These are phyloP conservation scores for Idaea straminata DNA, from an alignment of 2,888 invertebrate species.

Conservation along the genomic window DNA sequence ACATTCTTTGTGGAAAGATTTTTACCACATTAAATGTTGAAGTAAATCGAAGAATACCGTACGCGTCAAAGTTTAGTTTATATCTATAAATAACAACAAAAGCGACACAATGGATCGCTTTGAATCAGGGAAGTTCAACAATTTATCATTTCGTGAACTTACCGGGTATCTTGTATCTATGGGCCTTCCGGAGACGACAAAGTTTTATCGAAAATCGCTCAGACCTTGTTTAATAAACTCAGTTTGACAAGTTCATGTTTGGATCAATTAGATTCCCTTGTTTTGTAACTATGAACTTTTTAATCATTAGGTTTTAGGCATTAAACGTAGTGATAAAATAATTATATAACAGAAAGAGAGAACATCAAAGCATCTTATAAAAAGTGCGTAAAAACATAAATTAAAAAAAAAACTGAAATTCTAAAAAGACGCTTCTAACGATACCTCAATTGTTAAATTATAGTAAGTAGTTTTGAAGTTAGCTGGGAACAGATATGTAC, in stretches of 20 bases:
- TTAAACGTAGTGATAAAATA: background rate
- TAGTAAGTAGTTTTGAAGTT: too few species aligned
- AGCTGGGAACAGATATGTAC: too few species aligned
- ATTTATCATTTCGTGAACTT: slow-evolving; percentile 63
- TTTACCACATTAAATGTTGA: background rate
- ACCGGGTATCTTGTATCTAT: slow-evolving; percentile 52
- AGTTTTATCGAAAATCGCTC: slow-evolving; percentile 58
- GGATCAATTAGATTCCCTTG: slow-evolving; percentile 33
- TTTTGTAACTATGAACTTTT: slow-evolving; percentile 8
- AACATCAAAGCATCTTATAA: background rate
- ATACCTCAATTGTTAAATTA: too few species aligned
- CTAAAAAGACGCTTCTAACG: too few species aligned
- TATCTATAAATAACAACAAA: slow-evolving; percentile 34
- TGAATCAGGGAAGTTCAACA: slow-evolving; percentile 62
- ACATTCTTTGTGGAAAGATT: background rate
- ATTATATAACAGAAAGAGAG: background rate
- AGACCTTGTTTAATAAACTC: slow-evolving; percentile 51
- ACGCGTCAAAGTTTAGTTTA: slow-evolving; percentile 8
- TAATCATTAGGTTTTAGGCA: background rate
- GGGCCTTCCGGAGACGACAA: slow-evolving; percentile 50
- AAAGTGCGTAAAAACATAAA: too few species aligned
- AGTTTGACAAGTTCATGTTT: slow-evolving; percentile 42
- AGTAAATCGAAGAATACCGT: background rate
- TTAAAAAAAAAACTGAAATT: too few species aligned
- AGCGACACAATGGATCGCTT: slow-evolving; percentile 54